Conservation (phyloP, 92 coral and sea anemone genomes). For the Bergia puertoricense region DNA sequence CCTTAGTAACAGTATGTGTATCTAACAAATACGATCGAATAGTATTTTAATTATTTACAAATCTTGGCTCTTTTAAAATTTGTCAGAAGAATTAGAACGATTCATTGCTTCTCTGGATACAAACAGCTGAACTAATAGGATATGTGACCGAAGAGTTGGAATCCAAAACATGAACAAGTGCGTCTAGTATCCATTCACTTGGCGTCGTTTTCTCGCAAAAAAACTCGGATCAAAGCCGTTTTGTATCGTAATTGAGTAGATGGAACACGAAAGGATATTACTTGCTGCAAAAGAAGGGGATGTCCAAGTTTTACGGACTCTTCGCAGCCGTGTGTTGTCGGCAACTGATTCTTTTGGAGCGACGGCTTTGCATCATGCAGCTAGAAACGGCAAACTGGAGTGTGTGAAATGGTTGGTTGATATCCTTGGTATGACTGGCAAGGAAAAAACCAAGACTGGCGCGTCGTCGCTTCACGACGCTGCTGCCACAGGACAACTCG, state of each 20-base stretch:
- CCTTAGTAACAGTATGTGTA: constrained; percentile 18
- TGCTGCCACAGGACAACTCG: constrained; percentile 74
- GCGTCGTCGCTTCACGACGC: constrained; percentile 85
- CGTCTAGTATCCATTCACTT: not conserved
- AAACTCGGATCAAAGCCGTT: constrained; percentile 6
- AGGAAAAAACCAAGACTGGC: constrained; percentile 65
- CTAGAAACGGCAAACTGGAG: constrained; percentile 73
- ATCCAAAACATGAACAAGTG: not conserved
- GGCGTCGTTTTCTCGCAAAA: not conserved
- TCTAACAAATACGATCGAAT: not conserved
- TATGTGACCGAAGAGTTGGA: not conserved
- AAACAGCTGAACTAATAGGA: not conserved
- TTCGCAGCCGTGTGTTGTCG: constrained; percentile 64
- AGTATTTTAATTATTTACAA: constrained; percentile 40
- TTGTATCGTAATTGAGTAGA: constrained; percentile 31
- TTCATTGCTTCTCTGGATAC: constrained; percentile 8
- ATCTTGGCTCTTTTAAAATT: not conserved
- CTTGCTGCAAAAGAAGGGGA: constrained; percentile 89
- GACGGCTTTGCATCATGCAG: constrained; percentile 78
- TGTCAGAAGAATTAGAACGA: constrained; percentile 26
- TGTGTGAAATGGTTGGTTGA: constrained; percentile 82
- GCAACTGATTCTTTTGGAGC: constrained; percentile 84
- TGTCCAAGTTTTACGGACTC: constrained; percentile 59
- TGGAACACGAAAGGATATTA: constrained; percentile 69
- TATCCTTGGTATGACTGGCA: constrained; percentile 65